Percentiles rank a stretch among this genome's conserved stretches.
Evolutionary conservation across 2,113 vertebrate genomes (phyloP).

Genomic region (Felis chaus): DNA sequence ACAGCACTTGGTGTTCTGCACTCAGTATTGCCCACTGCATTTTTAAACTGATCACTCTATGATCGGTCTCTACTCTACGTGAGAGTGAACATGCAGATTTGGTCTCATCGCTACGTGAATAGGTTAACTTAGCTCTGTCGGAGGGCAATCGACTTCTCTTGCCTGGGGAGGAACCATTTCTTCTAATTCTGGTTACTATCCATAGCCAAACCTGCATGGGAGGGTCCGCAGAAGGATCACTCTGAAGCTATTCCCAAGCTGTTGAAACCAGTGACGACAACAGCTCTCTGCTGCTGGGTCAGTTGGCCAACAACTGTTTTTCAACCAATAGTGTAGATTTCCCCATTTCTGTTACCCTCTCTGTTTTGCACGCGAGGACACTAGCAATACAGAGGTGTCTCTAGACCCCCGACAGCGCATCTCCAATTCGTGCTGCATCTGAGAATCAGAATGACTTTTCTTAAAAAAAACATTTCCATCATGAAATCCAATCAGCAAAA

Average conservation of each 20-base stretch:
- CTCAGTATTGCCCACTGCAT: background rate
- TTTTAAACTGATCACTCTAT: background rate
- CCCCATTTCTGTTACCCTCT: background rate
- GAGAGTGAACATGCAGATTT: background rate
- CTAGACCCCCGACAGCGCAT: background rate
- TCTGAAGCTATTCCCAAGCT: background rate
- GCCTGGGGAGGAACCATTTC: background rate
- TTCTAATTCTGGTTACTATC: background rate
- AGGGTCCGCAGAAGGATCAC: background rate
- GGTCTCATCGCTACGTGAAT: background rate
- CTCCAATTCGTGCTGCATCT: background rate
- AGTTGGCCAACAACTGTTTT: background rate
- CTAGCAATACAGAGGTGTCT: background rate
- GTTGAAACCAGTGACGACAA: background rate
- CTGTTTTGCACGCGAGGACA: background rate
- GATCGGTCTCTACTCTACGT: background rate
- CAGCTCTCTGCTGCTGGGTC: background rate
- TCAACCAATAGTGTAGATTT: background rate
- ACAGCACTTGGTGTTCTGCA: background rate
- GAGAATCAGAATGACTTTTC: background rate
- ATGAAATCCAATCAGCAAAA: background rate
- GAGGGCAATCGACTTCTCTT: background rate
- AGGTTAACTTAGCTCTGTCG: background rate
- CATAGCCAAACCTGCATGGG: background rate
- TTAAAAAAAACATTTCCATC: background rate